Percentiles rank a stretch among this genome's conserved stretches.
Evolutionary conservation across 2,797 vertebrate species (phyloP).

Genomic region (Gephyroberyx darwinii): DNA sequence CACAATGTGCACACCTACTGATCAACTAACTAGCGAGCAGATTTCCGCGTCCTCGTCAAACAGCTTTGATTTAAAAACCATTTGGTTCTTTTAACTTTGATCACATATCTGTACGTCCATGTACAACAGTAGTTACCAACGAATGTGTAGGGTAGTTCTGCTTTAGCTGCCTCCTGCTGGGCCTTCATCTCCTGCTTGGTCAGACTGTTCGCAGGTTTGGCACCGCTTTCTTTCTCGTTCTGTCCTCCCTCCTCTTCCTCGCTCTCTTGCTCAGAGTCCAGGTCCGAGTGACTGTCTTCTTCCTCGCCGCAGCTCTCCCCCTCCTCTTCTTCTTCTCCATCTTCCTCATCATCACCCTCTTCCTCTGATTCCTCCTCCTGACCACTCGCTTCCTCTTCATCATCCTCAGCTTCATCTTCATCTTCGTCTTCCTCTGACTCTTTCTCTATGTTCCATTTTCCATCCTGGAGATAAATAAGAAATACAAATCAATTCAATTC

Average conservation of each 20-base stretch:
- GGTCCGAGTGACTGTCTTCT: constrained; percentile 75
- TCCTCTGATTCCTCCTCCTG: not conserved
- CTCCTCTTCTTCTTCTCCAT: constrained; percentile 54
- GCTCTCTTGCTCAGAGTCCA: constrained; percentile 74
- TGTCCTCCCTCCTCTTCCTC: constrained; percentile 67
- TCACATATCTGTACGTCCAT: too few relatives aligned
- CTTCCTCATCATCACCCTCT: constrained; percentile 34
- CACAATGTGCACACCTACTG: too few relatives aligned
- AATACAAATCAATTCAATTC: not conserved
- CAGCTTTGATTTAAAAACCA: too few relatives aligned
- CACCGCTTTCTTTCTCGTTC: constrained; percentile 19
- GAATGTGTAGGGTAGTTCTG: constrained; percentile 92
- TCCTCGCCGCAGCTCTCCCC: constrained; percentile 19
- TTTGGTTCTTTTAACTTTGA: not conserved
- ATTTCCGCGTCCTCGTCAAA: too few relatives aligned
- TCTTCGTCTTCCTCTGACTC: constrained; percentile 46
- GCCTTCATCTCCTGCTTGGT: constrained; percentile 67
- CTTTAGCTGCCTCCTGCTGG: constrained; percentile 74
- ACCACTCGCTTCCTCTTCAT: constrained; percentile 29
- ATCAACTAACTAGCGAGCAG: too few relatives aligned
- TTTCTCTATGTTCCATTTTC: constrained; percentile 82
- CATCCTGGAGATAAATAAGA: constrained; percentile 80
- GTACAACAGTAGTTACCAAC: constrained; percentile 77
- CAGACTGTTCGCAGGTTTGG: constrained; percentile 21
- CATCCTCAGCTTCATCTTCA: constrained; percentile 42